Base-by-base conservation (phyloP, 2,888 invertebrate species). In the Galerucella nymphaeae region DNA sequence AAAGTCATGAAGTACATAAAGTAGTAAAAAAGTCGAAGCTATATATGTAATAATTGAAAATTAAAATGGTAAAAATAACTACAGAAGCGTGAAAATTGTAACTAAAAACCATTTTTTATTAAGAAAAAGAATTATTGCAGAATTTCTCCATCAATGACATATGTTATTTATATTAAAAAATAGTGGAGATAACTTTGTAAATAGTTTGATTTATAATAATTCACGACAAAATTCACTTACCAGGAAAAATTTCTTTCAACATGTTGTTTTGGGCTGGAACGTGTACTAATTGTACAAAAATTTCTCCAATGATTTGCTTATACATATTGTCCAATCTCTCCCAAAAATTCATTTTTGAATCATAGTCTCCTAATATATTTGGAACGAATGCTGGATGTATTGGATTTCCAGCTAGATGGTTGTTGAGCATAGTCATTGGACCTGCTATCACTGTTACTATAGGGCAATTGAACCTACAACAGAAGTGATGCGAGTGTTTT, bases 271-370 rank as follows among this genome's bases (percentile, higher is more conserved):
- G 80, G 5, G 41, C 38, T 38, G 71, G 71, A 45, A 71, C n/a
- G 10, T 18, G 11, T 62, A 13, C 70, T 2, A 30, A 53, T 13
- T 53, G 50, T 30, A 69, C 57, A 23, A 53, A 61, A 5, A 69
- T n/a, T 62, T 69, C 68, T 50, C 62, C 61, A 11, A 69, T 2
- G 13, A 78, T 10, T 48, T 70, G 45, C 18, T 65, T 62, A 13
- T 85, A 87, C 0, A 88, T 84, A 80, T 91, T 92, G n/a, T 86
- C 82, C 0, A 91, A 61, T 74, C 92, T 83, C 75, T 89, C 87
- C 81, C 84, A 83, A 75, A 92, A 90, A 45, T 84, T 88, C 83
- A 89, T 88, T 13, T 76, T 73, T 30, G 88, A 85, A 66, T 83
- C 80, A 71, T 81, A 86, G 9, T 85, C 82, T 70, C 86, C 74